Evolutionary conservation across 2,113 vertebrate genomes (phyloP), one percentile per base, ranked within the genome.

Genomic region (Megaleporinus macrocephalus): DNA sequence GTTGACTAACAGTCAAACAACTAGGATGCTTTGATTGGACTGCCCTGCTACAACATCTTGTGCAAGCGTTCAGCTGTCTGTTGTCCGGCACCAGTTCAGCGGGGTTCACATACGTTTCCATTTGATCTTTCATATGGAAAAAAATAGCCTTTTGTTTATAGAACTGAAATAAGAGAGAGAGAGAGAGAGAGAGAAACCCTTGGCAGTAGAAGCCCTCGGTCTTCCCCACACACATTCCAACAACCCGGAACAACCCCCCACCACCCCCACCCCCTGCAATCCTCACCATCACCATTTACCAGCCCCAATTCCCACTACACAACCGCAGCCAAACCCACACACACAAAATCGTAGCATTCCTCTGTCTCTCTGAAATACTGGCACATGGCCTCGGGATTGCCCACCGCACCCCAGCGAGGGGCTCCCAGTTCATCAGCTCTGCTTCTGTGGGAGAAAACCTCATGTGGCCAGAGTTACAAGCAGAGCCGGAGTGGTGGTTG

Each of bases 101-200:
- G 63, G 80, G 63, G 83, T 83, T 68, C 76, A 86, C 83, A 80
- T 71, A 24, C 57, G 85, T 81, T 89, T 88, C 83, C 63, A 83
- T 89, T 87, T 90, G 80, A 89, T 90, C 86, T 89, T 88, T 79
- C 71, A 76, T 72, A 85, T 73, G 72, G 86, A 87, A 79, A 87
- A 90, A 88, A 76, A 86, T 72, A 80, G 15, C 59, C 55, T 87
- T 88, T 90, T 88, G 88, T 91, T 88, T 88, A 86, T 85, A 65
- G 59, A 87, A 51, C 18, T 73, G 66, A 70, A 73, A 61, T 87
- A 71, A 79, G 22, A 79, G 66, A 18, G 30, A 44, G 62, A 51
- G 26, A 53, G 51, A 73, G 10, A 62, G 36, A n/a, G n/a, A n/a
- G n/a, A n/a, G n/a, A n/a, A n/a, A 15, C 63, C 30, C 1, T 36